Base-by-base conservation (phyloP, 2,797 vertebrate genomes). In the Scyliorhinus canicula region DNA sequence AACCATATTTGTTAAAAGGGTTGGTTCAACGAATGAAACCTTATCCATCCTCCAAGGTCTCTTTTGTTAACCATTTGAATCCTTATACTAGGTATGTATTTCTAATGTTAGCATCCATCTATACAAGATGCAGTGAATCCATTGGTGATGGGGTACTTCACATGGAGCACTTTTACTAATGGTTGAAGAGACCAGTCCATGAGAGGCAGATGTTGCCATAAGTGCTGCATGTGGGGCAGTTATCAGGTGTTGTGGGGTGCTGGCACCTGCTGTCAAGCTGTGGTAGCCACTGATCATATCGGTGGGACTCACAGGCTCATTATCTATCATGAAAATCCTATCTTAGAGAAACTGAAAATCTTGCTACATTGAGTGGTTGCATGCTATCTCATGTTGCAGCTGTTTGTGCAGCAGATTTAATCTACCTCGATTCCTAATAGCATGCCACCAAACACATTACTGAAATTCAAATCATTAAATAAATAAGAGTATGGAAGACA, bases 381-480 rank as follows among this genome's bases (percentile, higher is more conserved):
- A 71, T 96, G 95, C 96, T 96, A 96, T 97, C 96, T 95, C 57
- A 60, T 95, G 95, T 96, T 96, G 96, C 96, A 97, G 96, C 96
- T 96, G 96, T 96, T 95, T 96, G 95, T 97, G 96, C 97, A 97
- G 96, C 97, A 97, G 96, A 95, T 95, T 96, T 98, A 97, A 98
- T 97, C 97, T 97, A 96, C 2, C 95, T 96, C 96, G 96, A 98
- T 97, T 97, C 96, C 95, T 98, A 98, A 98, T 97, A 97, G 97
- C 98, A 98, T 98, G 98, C 96, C 96, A 96, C 95, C 96, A 95
- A 95, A 96, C 96, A 95, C 95, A 96, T 96, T 97, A 95, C 95
- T 95, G 50, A 74, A 84, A 28, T 95, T 95, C 95, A 96, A n/a
- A 69, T 63, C 86, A 7, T 95, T 96, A 96, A 95, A 96, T 95